Evolutionary conservation across 2,888 invertebrate genomes (phyloP), one percentile per base, ranked within the genome.

Genomic region (Tethea ocularis): DNA sequence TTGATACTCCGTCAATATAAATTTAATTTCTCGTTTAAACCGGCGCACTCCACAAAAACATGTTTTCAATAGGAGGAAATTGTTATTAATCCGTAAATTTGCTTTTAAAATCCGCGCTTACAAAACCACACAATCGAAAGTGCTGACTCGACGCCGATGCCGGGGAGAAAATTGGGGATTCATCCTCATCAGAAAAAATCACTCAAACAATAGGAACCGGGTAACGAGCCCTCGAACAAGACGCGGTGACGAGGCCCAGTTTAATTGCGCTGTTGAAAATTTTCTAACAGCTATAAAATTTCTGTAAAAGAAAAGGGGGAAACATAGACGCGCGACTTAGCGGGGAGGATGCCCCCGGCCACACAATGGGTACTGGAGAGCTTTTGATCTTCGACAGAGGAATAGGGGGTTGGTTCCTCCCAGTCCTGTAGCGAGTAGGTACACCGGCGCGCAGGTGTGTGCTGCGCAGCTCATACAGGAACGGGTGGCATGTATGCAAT

Each of bases 311-410:
- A 11, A 54, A 46, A 46, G 46, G 33, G 63, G 59, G 59, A 52
- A 62, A 64, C 63, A 66, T 54, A 33, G 33, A 22, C 11, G 36
- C 20, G 54, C 13, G 23, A 36, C 17, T 55, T 57, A 57, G 56
- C 56, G 57, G 58, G 56, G 24, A 36, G 36, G 46, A 46, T 46
- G 41, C 55, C 22, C 29, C 26, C 56, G 57, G 59, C 62, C 64
- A 63, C 71, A 62, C 67, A 68, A 58, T 65, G 61, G 64, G 72
- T 68, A 71, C 66, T 53, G 52, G 24, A 53, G 52, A 71, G 72
- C 71, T 78, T 83, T 83, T 83, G 82, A 83, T 80, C 75, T 80
- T 64, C 60, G 64, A 68, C 68, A 67, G 33, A 15, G 33, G 20
- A 7, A 38, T n/a, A 26, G 53, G 29, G 53, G 68, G 68, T 67